These are phyloP conservation scores for Pectinophora gossypiella DNA, from an alignment of 1,140 invertebrate genomes.

Conservation along the genomic window DNA sequence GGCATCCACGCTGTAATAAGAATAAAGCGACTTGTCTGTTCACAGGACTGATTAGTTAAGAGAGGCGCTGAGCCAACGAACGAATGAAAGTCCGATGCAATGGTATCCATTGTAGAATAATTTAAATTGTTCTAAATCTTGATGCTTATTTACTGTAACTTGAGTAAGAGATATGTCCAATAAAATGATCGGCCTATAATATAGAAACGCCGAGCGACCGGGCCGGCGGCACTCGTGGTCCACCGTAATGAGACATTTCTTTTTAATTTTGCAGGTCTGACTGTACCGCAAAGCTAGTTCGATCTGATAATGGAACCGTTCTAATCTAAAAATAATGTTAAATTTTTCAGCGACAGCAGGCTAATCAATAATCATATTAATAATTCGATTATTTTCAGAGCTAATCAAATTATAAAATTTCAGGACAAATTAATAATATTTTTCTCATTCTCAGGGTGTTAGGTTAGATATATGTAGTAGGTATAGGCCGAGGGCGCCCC, in stretches of 20 bases:
- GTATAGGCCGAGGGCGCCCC: neutral
- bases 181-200: too few species aligned
- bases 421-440: constrained; percentile 44
- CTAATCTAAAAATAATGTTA: constrained; percentile 34
- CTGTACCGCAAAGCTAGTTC: constrained; percentile 26
- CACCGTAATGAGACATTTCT: constrained; percentile 42
- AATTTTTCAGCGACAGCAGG: constrained; percentile 52
- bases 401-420: constrained; percentile 54
- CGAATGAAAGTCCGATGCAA: too few species aligned
- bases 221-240: constrained; percentile 1
- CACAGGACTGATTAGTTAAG: too few species aligned
- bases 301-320: constrained; percentile 23
- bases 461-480: constrained; percentile 22
- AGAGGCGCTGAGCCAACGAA: too few species aligned
- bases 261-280: constrained; percentile 54
- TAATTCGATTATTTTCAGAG: constrained; percentile 66
- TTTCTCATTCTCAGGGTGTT: constrained; percentile 53
- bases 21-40: too few species aligned
- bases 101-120: too few species aligned
- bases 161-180: too few species aligned
- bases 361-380: constrained; percentile 29
- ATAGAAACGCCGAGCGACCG: too few species aligned
- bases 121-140: too few species aligned
- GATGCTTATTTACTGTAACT: too few species aligned
- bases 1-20: too few species aligned